These are phyloP conservation scores for Solen grandis DNA, from an alignment of 1,140 invertebrate genomes.

Conservation along the genomic window DNA sequence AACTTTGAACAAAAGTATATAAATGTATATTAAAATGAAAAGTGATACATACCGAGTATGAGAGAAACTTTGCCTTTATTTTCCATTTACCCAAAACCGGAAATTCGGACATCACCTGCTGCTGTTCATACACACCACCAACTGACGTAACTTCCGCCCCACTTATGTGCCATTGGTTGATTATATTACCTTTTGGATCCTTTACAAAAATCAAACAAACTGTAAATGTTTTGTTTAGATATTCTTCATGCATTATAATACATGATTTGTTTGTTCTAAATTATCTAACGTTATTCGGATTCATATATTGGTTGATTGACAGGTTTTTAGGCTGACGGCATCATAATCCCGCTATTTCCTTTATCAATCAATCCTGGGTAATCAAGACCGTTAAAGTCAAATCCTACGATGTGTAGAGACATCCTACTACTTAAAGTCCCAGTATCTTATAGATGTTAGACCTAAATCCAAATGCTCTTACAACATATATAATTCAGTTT, in stretches of 20 bases:
- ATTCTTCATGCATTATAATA: background rate
- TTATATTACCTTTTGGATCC: conserved; percentile 68
- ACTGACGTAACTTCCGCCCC: conserved; percentile 13
- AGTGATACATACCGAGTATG: conserved; percentile 36
- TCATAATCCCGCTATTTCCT: background rate
- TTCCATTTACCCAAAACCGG: conserved; percentile 67
- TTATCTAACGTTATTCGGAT: background rate
- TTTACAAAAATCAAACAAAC: background rate
- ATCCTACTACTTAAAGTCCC: too few relatives aligned
- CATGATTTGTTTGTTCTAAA: background rate
- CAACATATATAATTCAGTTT: too few relatives aligned
- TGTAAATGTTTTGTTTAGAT: background rate
- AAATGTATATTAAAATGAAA: too few relatives aligned
- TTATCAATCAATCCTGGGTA: background rate
- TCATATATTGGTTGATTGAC: background rate
- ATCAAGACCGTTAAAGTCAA: too few relatives aligned
- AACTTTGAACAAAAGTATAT: too few relatives aligned
- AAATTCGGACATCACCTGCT: conserved; percentile 57
- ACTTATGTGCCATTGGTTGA: conserved; percentile 63
- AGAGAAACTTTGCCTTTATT: conserved; percentile 55
- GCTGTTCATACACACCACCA: conserved; percentile 56
- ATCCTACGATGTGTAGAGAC: too few relatives aligned
- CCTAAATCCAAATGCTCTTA: too few relatives aligned
- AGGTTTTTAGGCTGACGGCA: too few relatives aligned
- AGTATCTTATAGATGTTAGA: too few relatives aligned